Evolutionary conservation across 2,797 vertebrate genomes (phyloP).

Genomic region (Sebastes variabilis): DNA sequence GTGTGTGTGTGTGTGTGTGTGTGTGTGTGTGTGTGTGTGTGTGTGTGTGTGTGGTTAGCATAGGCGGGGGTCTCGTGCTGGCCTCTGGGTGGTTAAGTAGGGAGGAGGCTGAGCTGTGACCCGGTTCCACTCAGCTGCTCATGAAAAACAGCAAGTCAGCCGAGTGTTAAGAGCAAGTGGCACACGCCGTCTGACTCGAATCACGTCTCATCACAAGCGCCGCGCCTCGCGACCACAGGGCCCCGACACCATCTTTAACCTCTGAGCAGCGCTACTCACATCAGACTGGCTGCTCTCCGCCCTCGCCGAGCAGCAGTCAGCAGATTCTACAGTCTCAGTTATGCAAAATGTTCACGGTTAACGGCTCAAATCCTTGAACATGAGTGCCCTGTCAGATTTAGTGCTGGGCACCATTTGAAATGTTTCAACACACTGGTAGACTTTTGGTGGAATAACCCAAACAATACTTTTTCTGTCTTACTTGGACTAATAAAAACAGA

Average conservation of each 20-base stretch:
- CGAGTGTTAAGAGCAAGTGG: constrained; percentile 81
- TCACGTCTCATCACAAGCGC: constrained; percentile 80
- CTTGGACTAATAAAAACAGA: too few relatives aligned
- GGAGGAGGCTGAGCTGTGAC: constrained; percentile 45
- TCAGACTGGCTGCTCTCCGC: constrained; percentile 29
- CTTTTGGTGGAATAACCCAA: not conserved
- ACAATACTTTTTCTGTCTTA: not conserved
- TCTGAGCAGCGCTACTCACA: constrained; percentile 12
- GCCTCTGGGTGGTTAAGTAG: constrained; percentile 54
- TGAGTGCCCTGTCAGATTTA: not conserved
- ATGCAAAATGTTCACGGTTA: constrained; percentile 15
- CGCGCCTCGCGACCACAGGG: constrained; percentile 52
- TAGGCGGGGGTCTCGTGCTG: constrained; percentile 20
- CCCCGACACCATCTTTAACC: constrained; percentile 68
- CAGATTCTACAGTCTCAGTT: not conserved
- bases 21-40: not conserved
- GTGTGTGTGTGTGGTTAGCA: not conserved
- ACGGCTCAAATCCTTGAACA: not conserved
- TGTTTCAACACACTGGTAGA: not conserved
- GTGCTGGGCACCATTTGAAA: not conserved
- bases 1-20: not conserved
- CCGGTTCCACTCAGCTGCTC: constrained; percentile 78
- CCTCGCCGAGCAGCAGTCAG: constrained; percentile 4
- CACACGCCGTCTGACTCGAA: constrained; percentile 82
- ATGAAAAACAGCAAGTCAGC: constrained; percentile 70